phyloP scores from a whole-genome alignment of 1,140 invertebrate genomes.

The Pseudomyrmex gracilis region DNA sequence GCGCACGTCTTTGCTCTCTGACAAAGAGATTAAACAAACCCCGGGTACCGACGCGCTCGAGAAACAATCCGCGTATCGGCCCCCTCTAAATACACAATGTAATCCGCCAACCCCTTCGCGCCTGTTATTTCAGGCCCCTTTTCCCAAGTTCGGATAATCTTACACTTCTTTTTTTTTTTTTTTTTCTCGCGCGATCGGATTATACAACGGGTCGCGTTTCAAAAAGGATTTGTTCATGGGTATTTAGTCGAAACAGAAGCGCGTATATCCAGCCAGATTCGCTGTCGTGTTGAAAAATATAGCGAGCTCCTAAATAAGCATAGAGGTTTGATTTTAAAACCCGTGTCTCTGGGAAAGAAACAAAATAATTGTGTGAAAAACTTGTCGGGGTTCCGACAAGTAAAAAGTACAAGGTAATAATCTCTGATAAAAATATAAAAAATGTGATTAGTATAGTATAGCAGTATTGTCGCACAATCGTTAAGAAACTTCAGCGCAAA shows the following conservation, averaged over 20 bases:
- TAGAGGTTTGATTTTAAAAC: too few species aligned
- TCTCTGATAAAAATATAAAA: too few species aligned
- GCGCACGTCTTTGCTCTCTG: constrained; percentile 6
- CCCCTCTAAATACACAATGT: constrained; percentile 70
- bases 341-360: too few species aligned
- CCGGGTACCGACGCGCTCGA: constrained; percentile 20
- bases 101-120: constrained; percentile 60
- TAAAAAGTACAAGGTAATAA: too few species aligned
- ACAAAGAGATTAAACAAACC: constrained; percentile 48
- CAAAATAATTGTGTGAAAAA: too few species aligned
- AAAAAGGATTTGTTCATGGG: constrained; percentile 37
- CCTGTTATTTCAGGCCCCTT: constrained; percentile 70
- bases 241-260: neutral
- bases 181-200: constrained; percentile 66
- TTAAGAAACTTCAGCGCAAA: neutral
- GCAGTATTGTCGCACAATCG: too few species aligned
- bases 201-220: constrained; percentile 48
- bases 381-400: too few species aligned
- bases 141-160: constrained; percentile 56
- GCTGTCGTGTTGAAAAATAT: neutral
- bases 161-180: constrained; percentile 49
- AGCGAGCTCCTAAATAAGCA: neutral
- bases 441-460: too few species aligned
- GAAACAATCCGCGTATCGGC: constrained; percentile 66
- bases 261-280: constrained; percentile 13